Evolutionary conservation across 2,113 vertebrate genomes (phyloP).

Genomic region (Garra rufa): DNA sequence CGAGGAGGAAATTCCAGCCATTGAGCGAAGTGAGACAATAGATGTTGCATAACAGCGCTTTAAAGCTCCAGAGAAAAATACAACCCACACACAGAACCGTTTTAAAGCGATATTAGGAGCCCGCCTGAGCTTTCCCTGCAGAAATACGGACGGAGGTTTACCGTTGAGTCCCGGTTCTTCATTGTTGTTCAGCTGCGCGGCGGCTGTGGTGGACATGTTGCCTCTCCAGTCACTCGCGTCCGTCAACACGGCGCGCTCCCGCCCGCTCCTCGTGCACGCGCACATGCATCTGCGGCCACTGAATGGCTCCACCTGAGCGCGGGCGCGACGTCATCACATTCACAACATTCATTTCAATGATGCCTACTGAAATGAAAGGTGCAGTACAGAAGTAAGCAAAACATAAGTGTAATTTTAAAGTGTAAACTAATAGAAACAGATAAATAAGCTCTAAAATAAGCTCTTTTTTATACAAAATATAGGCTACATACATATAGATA

Average conservation of each 20-base stretch:
- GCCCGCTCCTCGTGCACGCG: slow-evolving; percentile 54
- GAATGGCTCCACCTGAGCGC: no score
- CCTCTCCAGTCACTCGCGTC: slow-evolving; percentile 67
- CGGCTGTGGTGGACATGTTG: slow-evolving; percentile 78
- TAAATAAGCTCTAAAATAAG: no score
- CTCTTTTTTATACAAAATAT: no score
- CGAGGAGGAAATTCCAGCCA: slow-evolving; percentile 70
- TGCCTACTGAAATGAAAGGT: background rate
- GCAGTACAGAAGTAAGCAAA: background rate
- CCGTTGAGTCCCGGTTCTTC: slow-evolving; percentile 78
- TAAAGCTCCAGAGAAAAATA: background rate
- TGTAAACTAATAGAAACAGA: background rate
- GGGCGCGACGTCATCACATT: background rate
- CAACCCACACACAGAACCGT: background rate
- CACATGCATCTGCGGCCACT: slow-evolving; percentile 59
- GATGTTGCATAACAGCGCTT: slow-evolving; percentile 45
- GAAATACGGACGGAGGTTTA: slow-evolving; percentile 56
- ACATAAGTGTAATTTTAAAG: background rate
- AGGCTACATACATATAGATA: no score
- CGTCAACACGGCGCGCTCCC: slow-evolving; percentile 68
- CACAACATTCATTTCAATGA: background rate
- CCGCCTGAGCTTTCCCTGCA: background rate
- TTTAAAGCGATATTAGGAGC: background rate
- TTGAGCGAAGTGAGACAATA: slow-evolving; percentile 66
- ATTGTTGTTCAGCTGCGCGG: slow-evolving; percentile 78